phyloP scores from a whole-genome alignment of 2,113 vertebrate genomes.

The Pangasianodon hypophthalmus region DNA sequence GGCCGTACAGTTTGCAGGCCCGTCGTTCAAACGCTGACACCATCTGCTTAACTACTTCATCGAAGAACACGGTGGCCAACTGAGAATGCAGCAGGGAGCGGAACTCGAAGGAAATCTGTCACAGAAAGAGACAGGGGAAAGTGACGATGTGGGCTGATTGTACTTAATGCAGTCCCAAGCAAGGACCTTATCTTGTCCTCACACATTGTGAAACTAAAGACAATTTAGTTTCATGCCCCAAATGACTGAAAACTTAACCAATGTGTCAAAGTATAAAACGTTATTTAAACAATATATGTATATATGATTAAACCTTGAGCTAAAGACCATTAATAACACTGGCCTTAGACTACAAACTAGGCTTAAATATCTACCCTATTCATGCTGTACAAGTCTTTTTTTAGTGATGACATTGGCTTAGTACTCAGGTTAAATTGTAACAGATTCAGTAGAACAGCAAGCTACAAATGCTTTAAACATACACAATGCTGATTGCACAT shows the following conservation, averaged over 20 bases:
- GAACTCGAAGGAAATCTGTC: slow-evolving; percentile 94
- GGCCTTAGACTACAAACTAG: background rate
- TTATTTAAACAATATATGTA: background rate
- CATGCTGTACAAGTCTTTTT: background rate
- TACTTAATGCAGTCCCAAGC: background rate
- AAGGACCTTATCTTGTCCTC: background rate
- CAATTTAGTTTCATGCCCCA: background rate
- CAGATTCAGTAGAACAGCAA: background rate
- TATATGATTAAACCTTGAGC: background rate
- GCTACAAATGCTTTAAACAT: background rate
- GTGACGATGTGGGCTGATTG: background rate
- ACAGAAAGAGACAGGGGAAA: slow-evolving; percentile 11
- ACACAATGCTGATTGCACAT: background rate
- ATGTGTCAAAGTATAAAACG: background rate
- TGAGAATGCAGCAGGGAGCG: slow-evolving; percentile 94
- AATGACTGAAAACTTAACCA: background rate
- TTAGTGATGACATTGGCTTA: background rate
- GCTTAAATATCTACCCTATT: background rate
- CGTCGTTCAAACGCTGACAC: slow-evolving; percentile 90
- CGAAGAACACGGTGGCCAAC: slow-evolving; percentile 89
- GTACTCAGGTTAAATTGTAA: background rate
- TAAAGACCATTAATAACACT: background rate
- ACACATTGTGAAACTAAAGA: background rate
- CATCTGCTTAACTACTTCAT: slow-evolving; percentile 96
- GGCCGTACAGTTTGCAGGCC: slow-evolving; percentile 80